Percentiles rank a stretch among this genome's conserved stretches.
These are phyloP conservation scores for Tenebrosternarchus preto DNA, from an alignment of 2,113 vertebrate genomes.

Conservation along the genomic window DNA sequence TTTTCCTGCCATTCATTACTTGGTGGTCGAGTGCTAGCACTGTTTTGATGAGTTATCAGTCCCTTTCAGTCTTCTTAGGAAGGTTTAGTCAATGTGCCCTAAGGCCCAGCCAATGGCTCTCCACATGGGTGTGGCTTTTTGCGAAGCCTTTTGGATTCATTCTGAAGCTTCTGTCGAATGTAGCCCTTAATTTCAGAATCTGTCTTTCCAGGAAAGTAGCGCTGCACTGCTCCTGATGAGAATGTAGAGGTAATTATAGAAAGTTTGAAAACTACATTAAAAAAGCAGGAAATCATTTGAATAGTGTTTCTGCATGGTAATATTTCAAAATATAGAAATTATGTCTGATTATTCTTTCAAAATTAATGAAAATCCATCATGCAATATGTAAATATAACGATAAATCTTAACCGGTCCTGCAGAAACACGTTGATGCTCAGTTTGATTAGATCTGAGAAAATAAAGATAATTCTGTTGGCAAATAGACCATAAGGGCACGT, in stretches of 20 bases:
- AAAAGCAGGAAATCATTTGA: not conserved
- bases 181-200: constrained; percentile 64
- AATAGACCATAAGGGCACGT: not conserved
- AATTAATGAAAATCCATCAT: no score
- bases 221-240: constrained; percentile 56
- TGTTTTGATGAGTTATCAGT: not conserved
- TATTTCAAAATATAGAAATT: no score
- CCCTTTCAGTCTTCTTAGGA: not conserved
- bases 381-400: not conserved
- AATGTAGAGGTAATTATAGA: not conserved
- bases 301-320: not conserved
- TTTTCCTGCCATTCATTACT: not conserved
- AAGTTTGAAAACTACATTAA: not conserved
- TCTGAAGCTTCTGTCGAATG: constrained; percentile 65
- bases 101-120: constrained; percentile 13
- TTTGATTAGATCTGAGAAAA: not conserved
- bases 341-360: no score
- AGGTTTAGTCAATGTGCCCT: not conserved
- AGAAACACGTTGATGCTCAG: not conserved
- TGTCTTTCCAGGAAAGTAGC: constrained; percentile 61
- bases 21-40: not conserved
- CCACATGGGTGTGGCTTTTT: constrained; percentile 50
- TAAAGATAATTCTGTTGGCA: not conserved
- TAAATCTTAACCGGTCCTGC: not conserved
- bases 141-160: constrained; percentile 62